These are phyloP conservation scores for Scrobipalpa costella DNA, from an alignment of 2,888 invertebrate species.

Conservation along the genomic window DNA sequence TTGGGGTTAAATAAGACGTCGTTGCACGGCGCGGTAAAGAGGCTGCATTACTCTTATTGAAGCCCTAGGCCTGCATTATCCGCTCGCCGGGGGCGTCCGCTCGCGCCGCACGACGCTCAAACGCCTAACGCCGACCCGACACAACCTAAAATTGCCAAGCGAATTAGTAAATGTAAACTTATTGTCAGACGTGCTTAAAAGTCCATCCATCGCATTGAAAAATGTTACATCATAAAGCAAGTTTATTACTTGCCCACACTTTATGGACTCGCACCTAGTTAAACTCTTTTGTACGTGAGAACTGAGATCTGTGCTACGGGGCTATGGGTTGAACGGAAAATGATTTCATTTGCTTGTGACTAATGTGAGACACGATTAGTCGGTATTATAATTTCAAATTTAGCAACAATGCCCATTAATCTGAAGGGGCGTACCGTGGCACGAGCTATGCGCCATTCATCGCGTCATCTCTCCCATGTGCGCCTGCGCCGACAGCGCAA, in stretches of 20 bases:
- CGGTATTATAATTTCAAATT: slow-evolving; percentile 69
- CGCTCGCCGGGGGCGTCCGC: slow-evolving; percentile 59
- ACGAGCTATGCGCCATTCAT: slow-evolving; percentile 65
- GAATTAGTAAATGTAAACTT: slow-evolving; percentile 33
- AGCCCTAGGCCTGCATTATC: slow-evolving; percentile 70
- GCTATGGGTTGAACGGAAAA: slow-evolving; percentile 13
- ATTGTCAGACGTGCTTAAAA: slow-evolving; percentile 23
- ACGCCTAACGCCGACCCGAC: slow-evolving; percentile 33
- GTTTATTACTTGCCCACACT: slow-evolving; percentile 9
- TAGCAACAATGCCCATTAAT: slow-evolving; percentile 65
- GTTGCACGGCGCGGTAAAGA: slow-evolving; percentile 70
- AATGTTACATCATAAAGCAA: slow-evolving; percentile 11
- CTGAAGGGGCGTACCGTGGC: slow-evolving; percentile 67
- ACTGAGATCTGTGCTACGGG: slow-evolving; percentile 4
- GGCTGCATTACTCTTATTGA: slow-evolving; percentile 74
- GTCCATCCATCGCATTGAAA: slow-evolving; percentile 11
- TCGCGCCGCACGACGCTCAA: slow-evolving; percentile 49
- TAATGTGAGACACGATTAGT: slow-evolving; percentile 61
- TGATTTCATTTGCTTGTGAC: slow-evolving; percentile 36
- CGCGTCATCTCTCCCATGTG: slow-evolving; percentile 57
- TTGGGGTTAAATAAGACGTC: slow-evolving; percentile 78
- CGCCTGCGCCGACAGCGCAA: slow-evolving; percentile 27
- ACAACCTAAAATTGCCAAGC: slow-evolving; percentile 33
- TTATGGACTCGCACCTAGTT: slow-evolving; percentile 19
- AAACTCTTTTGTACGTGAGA: slow-evolving; percentile 27